Evolutionary conservation across 2,113 vertebrate species (phyloP).

Genomic region (Daphoenositta chrysoptera): DNA sequence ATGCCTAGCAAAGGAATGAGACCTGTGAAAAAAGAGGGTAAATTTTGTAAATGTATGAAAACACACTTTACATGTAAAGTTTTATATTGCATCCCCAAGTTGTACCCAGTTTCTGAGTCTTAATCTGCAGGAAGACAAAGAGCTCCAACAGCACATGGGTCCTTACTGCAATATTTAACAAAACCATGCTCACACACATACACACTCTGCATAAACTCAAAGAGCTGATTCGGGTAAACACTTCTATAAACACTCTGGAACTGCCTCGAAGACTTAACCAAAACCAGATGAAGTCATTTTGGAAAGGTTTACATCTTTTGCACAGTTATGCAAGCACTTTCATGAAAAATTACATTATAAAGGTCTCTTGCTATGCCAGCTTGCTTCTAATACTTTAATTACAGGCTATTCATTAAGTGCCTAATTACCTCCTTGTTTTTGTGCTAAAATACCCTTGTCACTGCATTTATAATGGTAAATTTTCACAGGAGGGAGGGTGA

Average conservation of each 20-base stretch:
- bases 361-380: neutral
- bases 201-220: neutral
- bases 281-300: neutral
- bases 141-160: neutral
- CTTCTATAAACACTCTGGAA: neutral
- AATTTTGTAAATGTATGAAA: neutral
- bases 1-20: conserved; percentile 94
- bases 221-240: neutral
- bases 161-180: neutral
- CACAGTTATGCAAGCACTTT: neutral
- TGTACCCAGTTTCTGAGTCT: neutral
- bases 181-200: neutral
- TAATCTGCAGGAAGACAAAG: neutral
- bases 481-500: neutral
- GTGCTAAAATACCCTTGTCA: neutral
- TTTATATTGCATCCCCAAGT: neutral
- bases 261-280: neutral
- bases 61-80: neutral
- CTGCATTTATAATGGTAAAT: neutral
- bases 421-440: neutral
- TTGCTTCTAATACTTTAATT: neutral
- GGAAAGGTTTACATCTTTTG: neutral
- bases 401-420: neutral
- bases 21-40: conserved; percentile 66
- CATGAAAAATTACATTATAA: neutral